phyloP scores from a whole-genome alignment of 2,113 vertebrate species.

The Macquaria australasica region DNA sequence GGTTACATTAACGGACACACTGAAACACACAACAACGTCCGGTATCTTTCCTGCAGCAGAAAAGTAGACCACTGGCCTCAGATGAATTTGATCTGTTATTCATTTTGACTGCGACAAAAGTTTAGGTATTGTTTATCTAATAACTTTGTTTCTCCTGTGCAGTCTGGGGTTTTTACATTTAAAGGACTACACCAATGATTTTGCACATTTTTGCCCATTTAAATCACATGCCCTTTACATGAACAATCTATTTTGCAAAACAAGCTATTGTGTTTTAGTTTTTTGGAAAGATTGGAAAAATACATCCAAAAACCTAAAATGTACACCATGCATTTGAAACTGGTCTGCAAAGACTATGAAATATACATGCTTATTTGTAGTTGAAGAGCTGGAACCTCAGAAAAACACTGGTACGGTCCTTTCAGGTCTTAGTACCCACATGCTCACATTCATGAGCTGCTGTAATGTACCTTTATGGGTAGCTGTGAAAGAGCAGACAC shows the following conservation, averaged over 20 bases:
- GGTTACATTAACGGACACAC: constrained; percentile 38
- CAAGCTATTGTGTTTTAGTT: neutral
- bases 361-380: neutral
- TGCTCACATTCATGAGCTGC: constrained; percentile 21
- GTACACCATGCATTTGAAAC: neutral
- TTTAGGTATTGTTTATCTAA: neutral
- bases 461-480: constrained; percentile 18
- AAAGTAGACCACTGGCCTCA: constrained; percentile 46
- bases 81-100: neutral
- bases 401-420: constrained; percentile 17
- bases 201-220: neutral
- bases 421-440: neutral
- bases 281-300: neutral
- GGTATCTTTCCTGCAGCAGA: constrained; percentile 26
- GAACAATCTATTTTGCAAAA: neutral
- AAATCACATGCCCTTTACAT: neutral
- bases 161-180: neutral
- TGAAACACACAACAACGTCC: constrained; percentile 3
- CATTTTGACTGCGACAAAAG: neutral
- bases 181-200: neutral
- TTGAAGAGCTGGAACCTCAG: neutral
- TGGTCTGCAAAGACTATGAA: neutral
- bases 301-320: neutral
- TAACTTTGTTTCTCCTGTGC: neutral
- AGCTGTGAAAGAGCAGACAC: neutral